Evolutionary conservation across 2,797 vertebrate genomes (phyloP), one percentile per base, ranked within the genome.

Genomic region (Cetoscarus ocellatus): DNA sequence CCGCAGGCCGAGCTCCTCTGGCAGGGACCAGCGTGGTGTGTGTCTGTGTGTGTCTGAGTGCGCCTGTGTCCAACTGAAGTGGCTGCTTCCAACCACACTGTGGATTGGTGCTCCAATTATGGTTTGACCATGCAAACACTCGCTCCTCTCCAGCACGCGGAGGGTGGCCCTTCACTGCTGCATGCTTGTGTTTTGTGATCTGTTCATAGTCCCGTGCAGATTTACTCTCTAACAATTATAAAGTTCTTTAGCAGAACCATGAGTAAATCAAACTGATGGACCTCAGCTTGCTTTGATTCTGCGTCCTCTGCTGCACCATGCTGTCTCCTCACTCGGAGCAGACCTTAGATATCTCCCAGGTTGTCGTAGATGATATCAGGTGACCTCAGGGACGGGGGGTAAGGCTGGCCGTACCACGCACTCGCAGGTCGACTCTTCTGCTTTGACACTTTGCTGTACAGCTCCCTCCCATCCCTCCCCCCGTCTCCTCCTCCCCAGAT

Each of bases 361-460:
- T 95, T 95, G 87, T 95, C 94, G 6, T 95, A 95, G 71, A 95
- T 95, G 34, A 95, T 91, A 18, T 95, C 94, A 5, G 94, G 92
- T 11, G 93, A 71, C 13, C 80, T 88, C 34, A 91, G 65, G 2
- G 72, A 59, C 0, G 80, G 52, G 39, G 75, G 66, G 45, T 80
- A 82, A 39, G 87, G 76, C 27, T 82, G 75, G 59, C 47, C 67
- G 67, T 77, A 83, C 91, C 93, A 94, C 6, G 47, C 54, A 40
- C 52, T 67, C 8, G 73, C 13, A 15, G 83, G 50, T 2, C 51
- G 58, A 5, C 75, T 42, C 73, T 88, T 93, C 17, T 84, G 77
- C 82, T 95, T 97, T 4, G 91, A 92, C 60, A 98, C 94, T 84
- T 82, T 93, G 89, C 96, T 96, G 80, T 98, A 98, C 10, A 98